phyloP scores from a whole-genome alignment of 2,888 invertebrate genomes.

The Phortica okadai region DNA sequence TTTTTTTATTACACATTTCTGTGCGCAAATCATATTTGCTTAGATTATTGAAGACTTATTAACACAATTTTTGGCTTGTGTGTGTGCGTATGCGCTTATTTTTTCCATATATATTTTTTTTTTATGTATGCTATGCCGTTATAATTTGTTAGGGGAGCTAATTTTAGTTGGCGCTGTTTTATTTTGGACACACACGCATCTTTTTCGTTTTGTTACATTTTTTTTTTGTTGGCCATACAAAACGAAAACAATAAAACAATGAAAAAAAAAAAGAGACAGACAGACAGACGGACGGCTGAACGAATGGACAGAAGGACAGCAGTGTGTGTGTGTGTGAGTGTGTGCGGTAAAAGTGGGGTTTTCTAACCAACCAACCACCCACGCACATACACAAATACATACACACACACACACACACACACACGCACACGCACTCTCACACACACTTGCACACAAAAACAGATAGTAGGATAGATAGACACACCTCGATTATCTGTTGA shows the following conservation, averaged over 20 bases:
- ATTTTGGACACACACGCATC: constrained; percentile 17
- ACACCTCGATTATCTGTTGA: constrained; percentile 76
- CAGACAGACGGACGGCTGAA: neutral
- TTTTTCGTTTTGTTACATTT: constrained; percentile 14
- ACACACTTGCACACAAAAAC: constrained; percentile 34
- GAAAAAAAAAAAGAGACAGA: neutral
- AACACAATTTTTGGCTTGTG: too few species aligned
- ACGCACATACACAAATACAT: constrained; percentile 1
- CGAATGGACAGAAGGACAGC: neutral
- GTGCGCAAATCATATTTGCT: too few species aligned
- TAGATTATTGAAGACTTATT: too few species aligned
- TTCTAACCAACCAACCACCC: neutral
- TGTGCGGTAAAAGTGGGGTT: neutral
- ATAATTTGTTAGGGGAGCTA: neutral
- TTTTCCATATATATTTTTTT: neutral
- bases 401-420: neutral
- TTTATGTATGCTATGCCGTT: neutral
- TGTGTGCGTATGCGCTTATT: too few species aligned
- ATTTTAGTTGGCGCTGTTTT: constrained; percentile 7
- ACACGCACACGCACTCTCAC: constrained; percentile 3
- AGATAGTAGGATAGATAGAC: constrained; percentile 43
- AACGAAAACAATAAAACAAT: neutral
- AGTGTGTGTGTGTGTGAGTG: neutral
- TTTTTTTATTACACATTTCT: too few species aligned
- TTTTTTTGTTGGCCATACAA: constrained; percentile 22